Evolutionary conservation across 1,140 invertebrate species (phyloP).

Genomic region (Eumaeus atala): DNA sequence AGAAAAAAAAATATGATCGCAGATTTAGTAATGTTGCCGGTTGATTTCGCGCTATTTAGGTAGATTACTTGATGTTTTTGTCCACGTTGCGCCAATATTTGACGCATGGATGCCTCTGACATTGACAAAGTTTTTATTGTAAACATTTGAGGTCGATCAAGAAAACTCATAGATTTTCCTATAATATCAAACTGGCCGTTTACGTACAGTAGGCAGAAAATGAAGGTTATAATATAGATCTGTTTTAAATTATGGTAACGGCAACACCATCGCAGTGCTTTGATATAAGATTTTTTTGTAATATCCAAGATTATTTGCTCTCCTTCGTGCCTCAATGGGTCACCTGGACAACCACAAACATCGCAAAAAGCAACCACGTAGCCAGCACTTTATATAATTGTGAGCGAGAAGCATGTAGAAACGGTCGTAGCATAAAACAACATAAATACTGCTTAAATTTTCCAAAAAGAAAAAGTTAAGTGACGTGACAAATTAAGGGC

Average conservation of each 20-base stretch:
- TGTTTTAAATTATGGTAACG: not conserved
- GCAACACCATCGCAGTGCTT: too few relatives aligned
- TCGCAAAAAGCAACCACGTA: too few relatives aligned
- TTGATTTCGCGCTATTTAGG: conserved; percentile 68
- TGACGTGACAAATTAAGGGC: conserved; percentile 10
- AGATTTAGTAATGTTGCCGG: conserved; percentile 50
- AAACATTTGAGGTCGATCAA: conserved; percentile 46
- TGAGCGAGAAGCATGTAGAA: too few relatives aligned
- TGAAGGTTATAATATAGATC: conserved; percentile 22
- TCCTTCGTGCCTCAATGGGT: too few relatives aligned
- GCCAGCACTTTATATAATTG: too few relatives aligned
- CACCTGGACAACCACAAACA: too few relatives aligned
- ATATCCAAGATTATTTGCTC: too few relatives aligned
- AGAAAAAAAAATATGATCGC: conserved; percentile 35
- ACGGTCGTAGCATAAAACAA: too few relatives aligned
- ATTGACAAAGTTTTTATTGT: conserved; percentile 55
- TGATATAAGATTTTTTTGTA: too few relatives aligned
- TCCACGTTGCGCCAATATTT: conserved; percentile 54
- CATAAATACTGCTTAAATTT: conserved; percentile 4
- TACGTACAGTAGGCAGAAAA: conserved; percentile 28
- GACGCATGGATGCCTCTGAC: conserved; percentile 59
- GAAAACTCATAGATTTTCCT: conserved; percentile 33
- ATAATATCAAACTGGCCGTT: conserved; percentile 40
- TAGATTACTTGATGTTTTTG: conserved; percentile 62
- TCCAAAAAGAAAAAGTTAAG: conserved; percentile 2